A percentile compares a stretch with the other conserved stretches of the same genome.
Conservation (phyloP, 2,113 vertebrate species). For the Dasyurus viverrinus region DNA sequence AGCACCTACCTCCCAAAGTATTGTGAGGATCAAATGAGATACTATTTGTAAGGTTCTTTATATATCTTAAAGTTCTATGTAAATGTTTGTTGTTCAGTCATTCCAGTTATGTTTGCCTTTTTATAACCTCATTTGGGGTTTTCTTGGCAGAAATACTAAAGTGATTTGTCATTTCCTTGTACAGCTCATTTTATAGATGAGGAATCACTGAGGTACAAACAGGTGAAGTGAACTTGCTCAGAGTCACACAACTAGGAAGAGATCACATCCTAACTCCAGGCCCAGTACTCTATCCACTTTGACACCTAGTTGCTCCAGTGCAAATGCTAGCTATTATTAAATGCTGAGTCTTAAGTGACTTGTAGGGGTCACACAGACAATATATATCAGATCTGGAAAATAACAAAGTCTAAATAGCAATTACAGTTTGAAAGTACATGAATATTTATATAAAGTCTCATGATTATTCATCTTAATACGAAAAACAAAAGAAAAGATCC, state of each 20-base stretch:
- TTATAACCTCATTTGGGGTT: not conserved
- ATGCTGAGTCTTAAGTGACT: not conserved
- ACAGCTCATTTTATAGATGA: not conserved
- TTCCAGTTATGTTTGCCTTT: not conserved
- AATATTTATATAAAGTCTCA: not conserved
- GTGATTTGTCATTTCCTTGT: not conserved
- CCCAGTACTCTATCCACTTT: not conserved
- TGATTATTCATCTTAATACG: not conserved
- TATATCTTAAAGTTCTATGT: not conserved
- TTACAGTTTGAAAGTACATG: not conserved
- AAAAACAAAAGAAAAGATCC: not conserved
- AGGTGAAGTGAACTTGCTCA: not conserved
- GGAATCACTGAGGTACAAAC: not conserved
- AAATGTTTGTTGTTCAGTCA: not conserved
- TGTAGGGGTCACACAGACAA: not conserved
- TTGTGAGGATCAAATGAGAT: not conserved
- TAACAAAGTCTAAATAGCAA: not conserved
- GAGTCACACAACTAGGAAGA: not conserved
- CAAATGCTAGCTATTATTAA: not conserved
- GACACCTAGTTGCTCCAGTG: not conserved
- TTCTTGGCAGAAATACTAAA: not conserved
- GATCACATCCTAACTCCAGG: not conserved
- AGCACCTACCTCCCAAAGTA: not conserved
- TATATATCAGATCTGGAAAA: not conserved
- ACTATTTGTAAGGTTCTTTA: not conserved